Base-by-base conservation (phyloP, 2,113 vertebrate species). In the Emydura subglobosa region DNA sequence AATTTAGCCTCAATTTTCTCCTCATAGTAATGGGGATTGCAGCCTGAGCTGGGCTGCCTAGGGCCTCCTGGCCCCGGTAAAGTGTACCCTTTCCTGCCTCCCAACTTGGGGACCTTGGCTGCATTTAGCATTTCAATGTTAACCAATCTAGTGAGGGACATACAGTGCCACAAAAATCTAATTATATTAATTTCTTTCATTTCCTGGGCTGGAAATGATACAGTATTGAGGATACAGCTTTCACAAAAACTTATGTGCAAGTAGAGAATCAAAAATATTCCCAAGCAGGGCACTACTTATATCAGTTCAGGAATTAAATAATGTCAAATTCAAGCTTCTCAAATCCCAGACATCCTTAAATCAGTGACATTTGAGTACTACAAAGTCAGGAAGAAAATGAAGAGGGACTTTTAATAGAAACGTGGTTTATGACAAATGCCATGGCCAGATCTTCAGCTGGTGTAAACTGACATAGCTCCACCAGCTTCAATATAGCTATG, bases 111-210 rank as follows among this genome's bases (percentile, higher is more conserved):
- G 47, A 8, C 47, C 47, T 8, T 47, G 47, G 79, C 72, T 80
- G 55, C 82, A 92, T 89, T 93, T 94, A 81, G 78, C 47, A 29
- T 87, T 94, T 91, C 86, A 47, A 79, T 83, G 92, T 87, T 24
- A 65, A 83, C 54, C 87, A 88, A 93, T 88, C 78, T 92, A 91
- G 90, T 68, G 82, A 47, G 87, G 87, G 90, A 93, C 82, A 47
- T 87, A 72, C 93, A 96, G 84, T 61, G 81, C 74, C 81, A 89
- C 83, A 86, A 82, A 94, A 96, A 96, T 92, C 92, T 90, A 93
- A 74, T 97, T 95, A 96, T 91, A 90, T n/a, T 95, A 92, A 96
- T 96, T 96, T 87, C 91, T 96, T 96, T 96, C 94, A 95, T 96
- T 97, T 97, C 94, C 95, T 95, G 95, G 93, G 79, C 81, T 95